These are phyloP conservation scores for Cygnus atratus DNA, from an alignment of 2,113 vertebrate species.

Conservation along the genomic window DNA sequence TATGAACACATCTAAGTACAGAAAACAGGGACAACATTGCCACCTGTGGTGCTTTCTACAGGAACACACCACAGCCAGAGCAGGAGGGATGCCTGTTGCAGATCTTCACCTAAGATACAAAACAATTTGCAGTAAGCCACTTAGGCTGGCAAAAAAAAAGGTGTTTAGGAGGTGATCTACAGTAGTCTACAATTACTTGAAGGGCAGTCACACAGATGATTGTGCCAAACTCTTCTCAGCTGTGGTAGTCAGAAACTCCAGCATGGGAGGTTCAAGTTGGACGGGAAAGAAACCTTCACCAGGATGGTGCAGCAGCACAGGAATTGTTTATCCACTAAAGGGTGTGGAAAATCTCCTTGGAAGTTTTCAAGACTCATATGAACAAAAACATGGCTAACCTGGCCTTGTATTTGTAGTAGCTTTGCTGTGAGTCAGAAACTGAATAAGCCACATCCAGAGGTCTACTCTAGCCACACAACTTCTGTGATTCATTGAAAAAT, in stretches of 20 bases:
- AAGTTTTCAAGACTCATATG: background rate
- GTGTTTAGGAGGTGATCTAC: too few species aligned
- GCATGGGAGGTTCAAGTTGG: background rate
- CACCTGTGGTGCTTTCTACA: background rate
- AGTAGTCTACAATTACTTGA: background rate
- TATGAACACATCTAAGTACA: background rate
- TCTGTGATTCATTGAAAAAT: background rate
- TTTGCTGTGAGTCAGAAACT: background rate
- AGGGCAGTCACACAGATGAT: background rate
- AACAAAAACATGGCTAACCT: background rate
- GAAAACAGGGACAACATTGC: background rate
- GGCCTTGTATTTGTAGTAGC: background rate
- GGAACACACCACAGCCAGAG: background rate
- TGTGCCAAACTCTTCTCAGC: background rate
- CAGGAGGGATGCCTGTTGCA: background rate
- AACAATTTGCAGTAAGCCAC: background rate
- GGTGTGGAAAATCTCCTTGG: background rate
- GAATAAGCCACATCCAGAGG: fast-evolving
- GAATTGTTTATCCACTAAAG: background rate
- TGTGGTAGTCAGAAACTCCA: background rate
- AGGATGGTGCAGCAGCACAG: background rate
- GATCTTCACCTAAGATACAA: background rate
- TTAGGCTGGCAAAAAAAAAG: background rate
- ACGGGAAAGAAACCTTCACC: background rate
- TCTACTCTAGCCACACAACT: fast-evolving